Evolutionary conservation across 2,888 invertebrate species (phyloP).

Genomic region (Theristus sp.): DNA sequence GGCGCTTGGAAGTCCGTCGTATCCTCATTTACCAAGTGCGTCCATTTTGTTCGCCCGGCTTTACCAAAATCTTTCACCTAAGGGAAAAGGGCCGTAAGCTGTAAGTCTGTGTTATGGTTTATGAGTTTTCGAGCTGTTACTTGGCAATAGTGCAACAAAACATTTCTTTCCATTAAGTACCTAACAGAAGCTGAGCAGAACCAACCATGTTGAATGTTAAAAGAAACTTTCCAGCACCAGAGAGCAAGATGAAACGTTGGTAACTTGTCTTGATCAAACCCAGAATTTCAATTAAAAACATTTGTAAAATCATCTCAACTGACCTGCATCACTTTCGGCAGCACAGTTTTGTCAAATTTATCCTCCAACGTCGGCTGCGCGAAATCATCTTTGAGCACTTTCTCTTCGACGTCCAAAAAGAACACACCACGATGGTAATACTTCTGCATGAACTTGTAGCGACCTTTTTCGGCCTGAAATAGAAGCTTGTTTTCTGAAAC

Average conservation of each 20-base stretch:
- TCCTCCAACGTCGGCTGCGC: conserved; percentile 90
- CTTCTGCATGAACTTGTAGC: conserved; percentile 97
- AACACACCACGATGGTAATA: conserved; percentile 98
- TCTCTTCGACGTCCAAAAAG: conserved; percentile 49
- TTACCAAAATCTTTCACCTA: conserved; percentile 95
- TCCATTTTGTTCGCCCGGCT: conserved; percentile 94
- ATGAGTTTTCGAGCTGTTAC: too few relatives aligned
- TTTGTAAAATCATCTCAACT: too few relatives aligned
- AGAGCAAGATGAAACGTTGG: too few relatives aligned
- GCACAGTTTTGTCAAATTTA: conserved; percentile 92
- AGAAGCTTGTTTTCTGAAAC: too few relatives aligned
- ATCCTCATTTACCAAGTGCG: conserved; percentile 94
- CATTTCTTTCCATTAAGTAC: too few relatives aligned
- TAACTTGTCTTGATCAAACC: too few relatives aligned
- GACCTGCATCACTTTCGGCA: conserved; percentile 96
- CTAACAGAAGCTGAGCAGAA: too few relatives aligned
- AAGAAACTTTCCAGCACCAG: too few relatives aligned
- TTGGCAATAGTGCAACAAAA: too few relatives aligned
- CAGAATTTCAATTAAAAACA: too few relatives aligned
- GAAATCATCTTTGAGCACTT: conserved; percentile 58
- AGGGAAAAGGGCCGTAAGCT: conserved; percentile 7
- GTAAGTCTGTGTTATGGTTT: too few relatives aligned
- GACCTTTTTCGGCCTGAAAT: conserved; percentile 59
- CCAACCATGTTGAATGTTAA: too few relatives aligned
- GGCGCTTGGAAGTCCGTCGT: conserved; percentile 89